Conservation (phyloP, 2,888 invertebrate genomes). For the Didymodactylos carnosus region DNA sequence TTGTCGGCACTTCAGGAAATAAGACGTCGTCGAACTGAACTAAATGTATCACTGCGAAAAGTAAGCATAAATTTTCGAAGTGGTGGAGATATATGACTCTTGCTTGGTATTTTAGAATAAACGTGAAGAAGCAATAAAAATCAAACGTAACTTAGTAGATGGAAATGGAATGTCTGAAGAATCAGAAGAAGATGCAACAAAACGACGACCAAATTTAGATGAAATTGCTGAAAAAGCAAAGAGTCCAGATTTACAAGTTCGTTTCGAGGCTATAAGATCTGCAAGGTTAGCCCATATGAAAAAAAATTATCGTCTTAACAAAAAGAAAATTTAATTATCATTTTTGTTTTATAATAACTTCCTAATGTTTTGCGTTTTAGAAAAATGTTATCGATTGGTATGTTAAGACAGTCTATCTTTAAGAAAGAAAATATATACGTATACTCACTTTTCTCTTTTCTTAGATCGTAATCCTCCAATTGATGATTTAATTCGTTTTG, state of each 20-base stretch:
- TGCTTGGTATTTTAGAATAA: not conserved
- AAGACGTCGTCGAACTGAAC: conserved; percentile 5
- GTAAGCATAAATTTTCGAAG: not conserved
- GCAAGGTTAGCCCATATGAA: too few relatives aligned
- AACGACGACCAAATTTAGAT: not conserved
- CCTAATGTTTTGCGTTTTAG: too few relatives aligned
- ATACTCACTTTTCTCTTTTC: too few relatives aligned
- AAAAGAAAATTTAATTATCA: too few relatives aligned
- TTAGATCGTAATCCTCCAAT: conserved; percentile 97
- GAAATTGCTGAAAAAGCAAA: not conserved
- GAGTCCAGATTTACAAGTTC: not conserved
- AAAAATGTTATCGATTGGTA: not conserved
- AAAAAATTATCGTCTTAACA: too few relatives aligned
- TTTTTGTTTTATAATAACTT: too few relatives aligned
- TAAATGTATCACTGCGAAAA: conserved; percentile 4
- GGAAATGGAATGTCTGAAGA: not conserved
- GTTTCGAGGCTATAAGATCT: not conserved
- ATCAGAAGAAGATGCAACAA: not conserved
- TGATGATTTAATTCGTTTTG: conserved; percentile 74
- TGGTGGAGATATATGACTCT: not conserved
- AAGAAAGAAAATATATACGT: too few relatives aligned
- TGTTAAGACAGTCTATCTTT: too few relatives aligned
- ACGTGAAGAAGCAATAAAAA: not conserved
- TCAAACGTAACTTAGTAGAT: not conserved
- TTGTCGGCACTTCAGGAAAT: too few relatives aligned